These are phyloP conservation scores for Meliscaeva auricollis DNA, from an alignment of 2,888 invertebrate species.

Conservation along the genomic window DNA sequence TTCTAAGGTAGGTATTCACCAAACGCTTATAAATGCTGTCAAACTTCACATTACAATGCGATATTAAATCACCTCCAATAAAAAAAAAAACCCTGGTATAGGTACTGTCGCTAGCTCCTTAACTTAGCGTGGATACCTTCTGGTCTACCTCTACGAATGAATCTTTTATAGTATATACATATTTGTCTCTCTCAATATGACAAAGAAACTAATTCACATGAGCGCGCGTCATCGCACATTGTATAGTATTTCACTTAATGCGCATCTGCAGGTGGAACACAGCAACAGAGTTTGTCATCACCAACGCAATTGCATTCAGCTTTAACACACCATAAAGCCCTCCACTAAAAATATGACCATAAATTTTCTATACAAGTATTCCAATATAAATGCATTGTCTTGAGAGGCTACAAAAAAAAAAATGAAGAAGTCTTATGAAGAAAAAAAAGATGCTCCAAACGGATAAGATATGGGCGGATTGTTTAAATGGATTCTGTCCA, in stretches of 20 bases:
- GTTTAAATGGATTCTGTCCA: slow-evolving; percentile 57
- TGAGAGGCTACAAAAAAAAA: not conserved
- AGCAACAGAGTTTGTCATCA: slow-evolving; percentile 37
- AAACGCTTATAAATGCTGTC: too few species aligned
- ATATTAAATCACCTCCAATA: too few species aligned
- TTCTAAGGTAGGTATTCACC: too few species aligned
- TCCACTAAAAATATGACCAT: slow-evolving; percentile 5
- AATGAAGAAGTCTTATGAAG: slow-evolving; percentile 13
- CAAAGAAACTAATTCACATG: slow-evolving; percentile 23
- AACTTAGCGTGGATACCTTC: not conserved
- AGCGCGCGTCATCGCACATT: slow-evolving; percentile 35
- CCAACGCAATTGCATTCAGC: slow-evolving; percentile 5
- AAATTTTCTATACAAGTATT: not conserved
- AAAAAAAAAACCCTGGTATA: too few species aligned
- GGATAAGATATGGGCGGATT: slow-evolving; percentile 58
- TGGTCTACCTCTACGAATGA: not conserved
- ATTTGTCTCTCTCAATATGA: not conserved
- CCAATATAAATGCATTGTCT: too few species aligned
- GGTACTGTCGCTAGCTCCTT: not conserved
- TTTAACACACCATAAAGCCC: not conserved
- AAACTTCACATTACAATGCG: too few species aligned
- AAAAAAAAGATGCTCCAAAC: slow-evolving; percentile 33
- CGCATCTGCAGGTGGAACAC: slow-evolving; percentile 68
- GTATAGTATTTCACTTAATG: slow-evolving; percentile 45
- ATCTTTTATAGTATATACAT: not conserved